Evolutionary conservation across 1,140 invertebrate genomes (phyloP).

Genomic region (Ruditapes philippinarum): DNA sequence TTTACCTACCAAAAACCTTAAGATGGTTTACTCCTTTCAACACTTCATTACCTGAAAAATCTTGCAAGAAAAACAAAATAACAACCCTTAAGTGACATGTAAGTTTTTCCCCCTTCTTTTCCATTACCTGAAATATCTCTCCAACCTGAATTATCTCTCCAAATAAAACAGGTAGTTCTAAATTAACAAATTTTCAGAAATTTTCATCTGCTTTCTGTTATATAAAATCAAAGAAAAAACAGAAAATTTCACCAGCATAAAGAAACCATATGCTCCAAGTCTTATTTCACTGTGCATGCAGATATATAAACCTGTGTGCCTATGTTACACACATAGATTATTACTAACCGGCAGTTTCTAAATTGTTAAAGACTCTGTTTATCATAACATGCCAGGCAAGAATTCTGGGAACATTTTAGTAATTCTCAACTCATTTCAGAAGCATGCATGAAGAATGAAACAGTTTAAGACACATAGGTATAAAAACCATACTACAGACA

Average conservation of each 20-base stretch:
- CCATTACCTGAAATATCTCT: too few relatives aligned
- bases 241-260: not conserved
- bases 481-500: not conserved
- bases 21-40: too few relatives aligned
- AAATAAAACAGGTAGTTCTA: not conserved
- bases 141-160: not conserved
- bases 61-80: too few relatives aligned
- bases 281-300: too few relatives aligned
- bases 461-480: not conserved
- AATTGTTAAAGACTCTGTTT: not conserved
- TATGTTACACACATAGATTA: not conserved
- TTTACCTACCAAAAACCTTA: too few relatives aligned
- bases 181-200: constrained; percentile 4
- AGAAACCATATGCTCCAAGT: not conserved
- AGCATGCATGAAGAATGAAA: constrained; percentile 23
- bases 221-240: not conserved
- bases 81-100: too few relatives aligned
- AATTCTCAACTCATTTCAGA: constrained; percentile 38
- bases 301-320: too few relatives aligned
- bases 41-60: too few relatives aligned
- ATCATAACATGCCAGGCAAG: constrained; percentile 33
- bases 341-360: not conserved
- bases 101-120: too few relatives aligned
- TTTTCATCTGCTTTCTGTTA: too few relatives aligned
- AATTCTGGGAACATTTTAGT: constrained; percentile 32